Evolutionary conservation across 2,888 invertebrate species (phyloP), one percentile per base, ranked within the genome.

Genomic region (Ectropis crepuscularia): DNA sequence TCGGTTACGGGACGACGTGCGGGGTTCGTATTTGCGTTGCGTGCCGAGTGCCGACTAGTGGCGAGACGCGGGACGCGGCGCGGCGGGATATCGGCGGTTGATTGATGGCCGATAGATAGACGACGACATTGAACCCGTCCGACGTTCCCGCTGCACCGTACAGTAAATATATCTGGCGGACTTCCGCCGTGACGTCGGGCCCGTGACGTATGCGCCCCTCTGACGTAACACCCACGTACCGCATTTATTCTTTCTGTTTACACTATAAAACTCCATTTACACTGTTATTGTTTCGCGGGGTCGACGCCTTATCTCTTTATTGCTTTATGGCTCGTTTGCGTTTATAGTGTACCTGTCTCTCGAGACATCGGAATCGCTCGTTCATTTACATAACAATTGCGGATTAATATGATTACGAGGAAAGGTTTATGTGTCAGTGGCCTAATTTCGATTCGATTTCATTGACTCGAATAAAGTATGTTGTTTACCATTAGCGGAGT

Each of bases 71-170:
- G 46, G 69, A 48, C 54, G 65, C 57, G 71, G 53, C 60, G 72
- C 60, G 70, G 65, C 71, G 69, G 68, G 68, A 65, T 70, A 70
- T 68, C 75, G 73, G 69, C 57, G 73, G 80, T 75, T 92, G 92
- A 92, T 92, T 92, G 92, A 92, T 92, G 90, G 87, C 74, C 92
- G 85, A 92, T 91, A 90, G 92, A 90, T 89, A 80, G 80, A 76
- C 76, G 77, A 78, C 89, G 91, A 91, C 92, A 92, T 92, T 92
- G 92, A 92, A 91, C 91, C 87, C 91, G 86, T 77, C 81, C 78
- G 74, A 10, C 63, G 63, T 74, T 70, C 70, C 53, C 67, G 68
- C 63, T 74, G 73, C 74, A 73, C 73, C 79, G 80, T 80, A 77
- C 83, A 80, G 79, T 86, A 86, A 87, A 88, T 86, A 89, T 85